Conservation (phyloP, 2,888 invertebrate species). For the Teleogryllus oceanicus region DNA sequence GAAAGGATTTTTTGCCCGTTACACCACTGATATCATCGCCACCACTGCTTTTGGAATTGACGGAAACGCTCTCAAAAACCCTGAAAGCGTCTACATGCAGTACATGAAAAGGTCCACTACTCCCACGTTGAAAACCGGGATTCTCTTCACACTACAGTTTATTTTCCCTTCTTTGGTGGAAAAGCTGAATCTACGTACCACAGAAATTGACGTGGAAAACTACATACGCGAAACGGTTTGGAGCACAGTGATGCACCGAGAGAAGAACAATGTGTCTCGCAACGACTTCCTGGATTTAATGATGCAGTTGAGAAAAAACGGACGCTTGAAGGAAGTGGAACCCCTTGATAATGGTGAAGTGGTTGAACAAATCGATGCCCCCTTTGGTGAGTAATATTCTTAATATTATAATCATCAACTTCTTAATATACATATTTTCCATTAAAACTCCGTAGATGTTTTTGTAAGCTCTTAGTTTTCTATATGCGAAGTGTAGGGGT, state of each 20-base stretch:
- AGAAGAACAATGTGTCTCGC: conserved; percentile 39
- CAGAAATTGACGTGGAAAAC: conserved; percentile 10
- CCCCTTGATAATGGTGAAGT: neutral
- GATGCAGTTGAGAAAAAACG: conserved; percentile 32
- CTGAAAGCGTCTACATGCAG: conserved; percentile 46
- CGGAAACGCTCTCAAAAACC: conserved; percentile 47
- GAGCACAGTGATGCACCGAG: conserved; percentile 35
- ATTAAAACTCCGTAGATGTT: no score
- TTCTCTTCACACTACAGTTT: conserved; percentile 43
- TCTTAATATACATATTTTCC: no score
- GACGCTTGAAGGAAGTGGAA: neutral
- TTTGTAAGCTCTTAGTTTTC: no score
- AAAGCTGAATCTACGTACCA: no score
- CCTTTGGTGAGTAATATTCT: no score
- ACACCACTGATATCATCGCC: conserved; percentile 53
- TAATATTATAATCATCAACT: no score
- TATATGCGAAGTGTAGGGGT: no score
- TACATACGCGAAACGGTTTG: neutral
- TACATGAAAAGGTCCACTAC: no score
- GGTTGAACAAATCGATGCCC: no score
- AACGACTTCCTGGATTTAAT: conserved; percentile 39
- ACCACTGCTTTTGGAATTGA: conserved; percentile 52
- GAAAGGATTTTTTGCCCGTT: conserved; percentile 47
- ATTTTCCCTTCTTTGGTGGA: no score
- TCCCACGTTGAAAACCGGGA: conserved; percentile 27